Percentiles rank a stretch among this genome's conserved stretches.
phyloP scores from a whole-genome alignment of 2,113 vertebrate genomes.

The Ophthalmolycus amberensis region DNA sequence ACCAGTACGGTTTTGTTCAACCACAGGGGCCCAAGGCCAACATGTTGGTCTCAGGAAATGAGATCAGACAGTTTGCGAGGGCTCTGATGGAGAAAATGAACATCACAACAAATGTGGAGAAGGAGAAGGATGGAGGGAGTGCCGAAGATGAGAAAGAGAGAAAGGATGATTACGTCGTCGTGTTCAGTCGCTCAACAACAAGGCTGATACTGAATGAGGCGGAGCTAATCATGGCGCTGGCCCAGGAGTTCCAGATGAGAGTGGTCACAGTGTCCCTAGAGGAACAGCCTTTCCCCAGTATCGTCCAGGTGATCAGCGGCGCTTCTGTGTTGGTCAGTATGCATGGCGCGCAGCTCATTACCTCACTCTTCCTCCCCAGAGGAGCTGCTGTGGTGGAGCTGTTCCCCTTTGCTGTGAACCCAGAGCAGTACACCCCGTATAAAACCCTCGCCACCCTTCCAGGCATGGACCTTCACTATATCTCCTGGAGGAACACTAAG shows the following conservation, averaged over 20 bases:
- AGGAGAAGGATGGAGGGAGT: slow-evolving; percentile 73
- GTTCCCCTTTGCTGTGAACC: slow-evolving; percentile 95
- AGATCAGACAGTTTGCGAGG: slow-evolving; percentile 92
- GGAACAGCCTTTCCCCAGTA: slow-evolving; percentile 89
- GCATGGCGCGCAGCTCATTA: slow-evolving; percentile 96
- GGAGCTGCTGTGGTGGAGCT: slow-evolving; percentile 93
- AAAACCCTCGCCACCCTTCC: slow-evolving; percentile 93
- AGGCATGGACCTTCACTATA: slow-evolving; percentile 96
- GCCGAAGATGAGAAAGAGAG: slow-evolving; percentile 64
- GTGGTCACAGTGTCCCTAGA: slow-evolving; percentile 93
- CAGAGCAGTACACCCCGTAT: slow-evolving; percentile 97
- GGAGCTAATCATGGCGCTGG: slow-evolving; percentile 92
- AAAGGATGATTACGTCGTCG: slow-evolving; percentile 90
- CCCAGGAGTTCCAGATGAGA: slow-evolving; percentile 96
- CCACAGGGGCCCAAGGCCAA: slow-evolving; percentile 98
- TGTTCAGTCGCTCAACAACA: slow-evolving; percentile 93
- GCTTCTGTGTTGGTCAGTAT: slow-evolving; percentile 95
- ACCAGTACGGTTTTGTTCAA: slow-evolving; percentile 97
- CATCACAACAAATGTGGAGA: slow-evolving; percentile 76
- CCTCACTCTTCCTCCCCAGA: slow-evolving; percentile 92
- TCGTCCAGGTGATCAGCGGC: slow-evolving; percentile 88
- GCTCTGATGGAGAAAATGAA: slow-evolving; percentile 90
- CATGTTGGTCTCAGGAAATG: slow-evolving; percentile 93
- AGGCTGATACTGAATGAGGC: slow-evolving; percentile 96
- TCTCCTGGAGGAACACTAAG: slow-evolving; percentile 91